These are phyloP conservation scores for Archaeoteleia sp. DNA, from an alignment of 2,888 invertebrate genomes.

Conservation along the genomic window DNA sequence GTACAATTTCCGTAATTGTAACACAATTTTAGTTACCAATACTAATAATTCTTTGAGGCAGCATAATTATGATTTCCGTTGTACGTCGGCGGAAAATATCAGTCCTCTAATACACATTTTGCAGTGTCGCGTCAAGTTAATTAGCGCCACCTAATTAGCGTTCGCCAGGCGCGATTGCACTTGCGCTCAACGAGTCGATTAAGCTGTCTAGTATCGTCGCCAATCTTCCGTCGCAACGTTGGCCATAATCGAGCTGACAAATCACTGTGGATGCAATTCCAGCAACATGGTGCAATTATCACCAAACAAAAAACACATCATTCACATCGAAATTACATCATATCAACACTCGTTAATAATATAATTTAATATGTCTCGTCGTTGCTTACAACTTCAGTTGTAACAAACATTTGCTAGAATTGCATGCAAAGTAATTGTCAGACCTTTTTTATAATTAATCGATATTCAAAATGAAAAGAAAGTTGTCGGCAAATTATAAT, in stretches of 20 bases:
- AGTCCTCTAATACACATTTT: conserved; percentile 1
- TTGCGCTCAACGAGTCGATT: conserved; percentile 29
- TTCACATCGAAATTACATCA: conserved; percentile 1
- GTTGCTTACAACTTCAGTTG: no score
- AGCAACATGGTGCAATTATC: conserved; percentile 12
- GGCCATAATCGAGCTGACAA: conserved; percentile 26
- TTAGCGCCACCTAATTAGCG: conserved; percentile 46
- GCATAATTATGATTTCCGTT: background rate
- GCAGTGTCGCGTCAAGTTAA: conserved; percentile 31
- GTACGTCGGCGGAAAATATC: conserved; percentile 18
- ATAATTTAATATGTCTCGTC: no score
- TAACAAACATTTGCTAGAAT: no score
- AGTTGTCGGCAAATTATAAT: no score
- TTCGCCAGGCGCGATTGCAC: conserved; percentile 22
- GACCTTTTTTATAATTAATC: no score
- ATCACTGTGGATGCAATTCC: conserved; percentile 12
- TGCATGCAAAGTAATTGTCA: no score
- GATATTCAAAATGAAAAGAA: no score
- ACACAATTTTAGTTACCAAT: conserved; percentile 1
- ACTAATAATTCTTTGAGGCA: background rate
- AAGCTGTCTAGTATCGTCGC: conserved; percentile 32
- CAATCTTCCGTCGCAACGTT: conserved; percentile 29
- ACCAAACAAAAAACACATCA: conserved; percentile 10
- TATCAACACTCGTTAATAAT: background rate
- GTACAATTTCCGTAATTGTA: no score